Percentiles rank a stretch among this genome's conserved stretches.
Evolutionary conservation across 2,113 vertebrate species (phyloP).

Genomic region (Myocastor coypus): DNA sequence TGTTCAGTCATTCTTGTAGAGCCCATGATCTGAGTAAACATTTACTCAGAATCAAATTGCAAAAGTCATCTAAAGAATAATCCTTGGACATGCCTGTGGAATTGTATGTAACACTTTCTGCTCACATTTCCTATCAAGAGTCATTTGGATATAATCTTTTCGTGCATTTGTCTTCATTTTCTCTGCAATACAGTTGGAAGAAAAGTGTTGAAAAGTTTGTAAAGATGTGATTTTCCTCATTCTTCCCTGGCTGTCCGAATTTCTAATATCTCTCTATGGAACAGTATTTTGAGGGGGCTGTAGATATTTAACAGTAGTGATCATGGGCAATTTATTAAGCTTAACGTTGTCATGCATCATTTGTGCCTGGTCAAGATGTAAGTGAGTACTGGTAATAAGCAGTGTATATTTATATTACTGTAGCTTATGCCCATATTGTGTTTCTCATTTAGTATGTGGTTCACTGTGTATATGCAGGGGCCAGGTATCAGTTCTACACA

Average conservation of each 20-base stretch:
- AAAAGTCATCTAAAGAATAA: not conserved
- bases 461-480: fast-evolving
- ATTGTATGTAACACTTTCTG: not conserved
- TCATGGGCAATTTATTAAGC: not conserved
- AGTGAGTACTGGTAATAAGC: not conserved
- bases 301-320: not conserved
- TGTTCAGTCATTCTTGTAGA: not conserved
- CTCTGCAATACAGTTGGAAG: not conserved
- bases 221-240: not conserved
- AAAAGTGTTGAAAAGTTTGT: not conserved
- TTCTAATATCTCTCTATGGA: not conserved
- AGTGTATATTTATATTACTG: not conserved
- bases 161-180: not conserved
- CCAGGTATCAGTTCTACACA: fast-evolving
- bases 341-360: not conserved
- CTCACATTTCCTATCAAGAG: not conserved
- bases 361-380: not conserved
- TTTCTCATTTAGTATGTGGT: not conserved
- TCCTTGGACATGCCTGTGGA: not conserved
- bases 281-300: not conserved
- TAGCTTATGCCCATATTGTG: not conserved
- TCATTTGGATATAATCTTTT: not conserved
- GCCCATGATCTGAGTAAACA: not conserved
- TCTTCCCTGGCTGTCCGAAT: not conserved
- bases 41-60: not conserved